Conservation (phyloP, 64 coral and sea anemone genomes). For the Exaiptasia diaphana region DNA sequence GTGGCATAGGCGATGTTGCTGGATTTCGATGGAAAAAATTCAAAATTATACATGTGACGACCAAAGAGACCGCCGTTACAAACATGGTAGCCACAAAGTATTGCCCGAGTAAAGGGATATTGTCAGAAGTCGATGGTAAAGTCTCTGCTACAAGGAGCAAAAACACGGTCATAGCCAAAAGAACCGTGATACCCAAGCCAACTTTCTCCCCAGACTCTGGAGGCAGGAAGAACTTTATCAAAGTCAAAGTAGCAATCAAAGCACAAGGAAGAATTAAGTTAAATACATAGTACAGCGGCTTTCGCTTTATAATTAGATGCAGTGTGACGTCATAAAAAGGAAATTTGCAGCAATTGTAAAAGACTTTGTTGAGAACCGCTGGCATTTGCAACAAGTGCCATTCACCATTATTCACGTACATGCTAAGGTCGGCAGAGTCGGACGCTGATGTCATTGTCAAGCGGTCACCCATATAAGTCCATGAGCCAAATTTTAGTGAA, state of each 20-base stretch:
- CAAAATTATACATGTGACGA: constrained; percentile 78
- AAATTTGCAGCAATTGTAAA: constrained; percentile 72
- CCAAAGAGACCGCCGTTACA: constrained; percentile 84
- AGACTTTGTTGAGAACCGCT: constrained; percentile 64
- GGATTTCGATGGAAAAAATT: constrained; percentile 91
- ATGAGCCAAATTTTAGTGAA: constrained; percentile 83
- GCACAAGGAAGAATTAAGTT: constrained; percentile 91
- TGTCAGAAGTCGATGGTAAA: constrained; percentile 81
- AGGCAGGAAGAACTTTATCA: constrained; percentile 89
- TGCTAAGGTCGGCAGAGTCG: constrained; percentile 35
- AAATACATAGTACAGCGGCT: constrained; percentile 87
- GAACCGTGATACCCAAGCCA: constrained; percentile 85
- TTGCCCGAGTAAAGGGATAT: constrained; percentile 83
- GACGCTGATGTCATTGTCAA: constrained; percentile 60
- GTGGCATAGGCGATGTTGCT: constrained; percentile 85
- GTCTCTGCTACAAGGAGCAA: constrained; percentile 87
- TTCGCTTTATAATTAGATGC: constrained; percentile 74
- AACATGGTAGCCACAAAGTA: constrained; percentile 95
- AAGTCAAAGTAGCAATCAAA: constrained; percentile 74
- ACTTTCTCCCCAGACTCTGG: constrained; percentile 96
- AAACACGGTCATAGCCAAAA: constrained; percentile 94
- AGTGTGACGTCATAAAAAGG: constrained; percentile 77
- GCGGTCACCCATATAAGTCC: constrained; percentile 83
- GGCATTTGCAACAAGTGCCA: constrained; percentile 80
- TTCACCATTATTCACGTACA: constrained; percentile 82